Conservation (phyloP, 2,888 invertebrate species). For the Omphaloscelis lunosa region DNA sequence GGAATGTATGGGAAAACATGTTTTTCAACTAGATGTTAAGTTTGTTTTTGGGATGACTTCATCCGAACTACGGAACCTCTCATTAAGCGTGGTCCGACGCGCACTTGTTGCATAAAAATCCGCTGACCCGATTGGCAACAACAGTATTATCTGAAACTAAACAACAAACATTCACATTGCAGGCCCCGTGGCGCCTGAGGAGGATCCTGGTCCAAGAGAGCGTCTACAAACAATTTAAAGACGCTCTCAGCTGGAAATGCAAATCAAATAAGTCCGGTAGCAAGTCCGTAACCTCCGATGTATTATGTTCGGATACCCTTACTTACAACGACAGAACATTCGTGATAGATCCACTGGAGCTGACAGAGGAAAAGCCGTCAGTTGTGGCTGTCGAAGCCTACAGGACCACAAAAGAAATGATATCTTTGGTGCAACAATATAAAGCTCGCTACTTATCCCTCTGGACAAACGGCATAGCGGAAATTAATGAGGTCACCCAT, state of each 20-base stretch:
- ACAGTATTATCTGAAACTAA: constrained; percentile 8
- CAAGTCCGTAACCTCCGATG: background rate
- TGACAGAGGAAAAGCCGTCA: background rate
- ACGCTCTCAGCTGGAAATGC: constrained; percentile 71
- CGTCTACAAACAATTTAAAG: constrained; percentile 72
- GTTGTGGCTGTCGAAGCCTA: constrained; percentile 74
- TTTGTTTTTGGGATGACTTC: no score
- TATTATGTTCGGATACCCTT: constrained; percentile 42
- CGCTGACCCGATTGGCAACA: background rate
- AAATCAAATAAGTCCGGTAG: constrained; percentile 36
- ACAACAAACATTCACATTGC: constrained; percentile 49
- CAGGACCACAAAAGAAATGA: constrained; percentile 78
- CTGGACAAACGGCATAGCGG: constrained; percentile 76
- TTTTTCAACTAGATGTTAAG: background rate
- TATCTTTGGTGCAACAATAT: constrained; percentile 68
- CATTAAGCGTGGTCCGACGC: background rate
- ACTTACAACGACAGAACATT: constrained; percentile 60
- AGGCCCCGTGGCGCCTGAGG: constrained; percentile 76
- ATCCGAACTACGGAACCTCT: background rate
- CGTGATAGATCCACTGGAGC: constrained; percentile 65
- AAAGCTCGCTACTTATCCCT: constrained; percentile 71
- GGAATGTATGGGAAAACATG: no score
- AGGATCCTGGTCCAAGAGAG: constrained; percentile 79
- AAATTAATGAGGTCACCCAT: constrained; percentile 77
- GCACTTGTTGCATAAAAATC: background rate